Conservation (phyloP, 2,113 vertebrate species). For the Myiagra hebetior region DNA sequence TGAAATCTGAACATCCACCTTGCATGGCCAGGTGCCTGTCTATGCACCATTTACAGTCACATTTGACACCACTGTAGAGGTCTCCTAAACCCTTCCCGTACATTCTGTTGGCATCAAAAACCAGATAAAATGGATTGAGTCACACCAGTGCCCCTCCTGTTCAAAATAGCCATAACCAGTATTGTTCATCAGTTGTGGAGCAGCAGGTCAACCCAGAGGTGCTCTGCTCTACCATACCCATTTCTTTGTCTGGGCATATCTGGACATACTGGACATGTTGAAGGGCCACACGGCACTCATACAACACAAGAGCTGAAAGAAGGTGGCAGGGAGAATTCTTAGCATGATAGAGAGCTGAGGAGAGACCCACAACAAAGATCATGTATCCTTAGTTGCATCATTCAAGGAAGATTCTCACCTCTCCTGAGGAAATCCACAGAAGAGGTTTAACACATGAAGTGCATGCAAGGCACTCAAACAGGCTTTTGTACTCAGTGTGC, state of each 20-base stretch:
- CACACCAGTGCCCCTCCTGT: neutral
- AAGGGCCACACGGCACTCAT: neutral
- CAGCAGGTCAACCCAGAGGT: neutral
- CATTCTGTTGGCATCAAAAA: neutral
- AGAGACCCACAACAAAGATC: neutral
- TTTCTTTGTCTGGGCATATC: neutral
- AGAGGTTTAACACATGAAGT: neutral
- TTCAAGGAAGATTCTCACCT: neutral
- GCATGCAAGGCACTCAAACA: neutral
- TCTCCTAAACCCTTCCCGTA: neutral
- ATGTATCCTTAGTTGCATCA: neutral
- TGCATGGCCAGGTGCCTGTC: rapidly evolving
- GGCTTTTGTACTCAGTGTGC: neutral
- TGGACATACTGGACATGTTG: rapidly evolving
- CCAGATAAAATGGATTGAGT: neutral
- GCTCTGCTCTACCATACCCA: neutral
- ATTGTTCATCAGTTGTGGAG: neutral
- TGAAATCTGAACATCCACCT: neutral
- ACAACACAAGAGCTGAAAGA: neutral
- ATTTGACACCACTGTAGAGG: neutral
- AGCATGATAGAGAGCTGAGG: rapidly evolving
- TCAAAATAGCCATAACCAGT: neutral
- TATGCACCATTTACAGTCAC: rapidly evolving
- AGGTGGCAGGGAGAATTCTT: neutral
- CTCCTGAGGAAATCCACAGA: neutral